phyloP scores from a whole-genome alignment of 2,888 invertebrate genomes.

The Zelleria hepariella region DNA sequence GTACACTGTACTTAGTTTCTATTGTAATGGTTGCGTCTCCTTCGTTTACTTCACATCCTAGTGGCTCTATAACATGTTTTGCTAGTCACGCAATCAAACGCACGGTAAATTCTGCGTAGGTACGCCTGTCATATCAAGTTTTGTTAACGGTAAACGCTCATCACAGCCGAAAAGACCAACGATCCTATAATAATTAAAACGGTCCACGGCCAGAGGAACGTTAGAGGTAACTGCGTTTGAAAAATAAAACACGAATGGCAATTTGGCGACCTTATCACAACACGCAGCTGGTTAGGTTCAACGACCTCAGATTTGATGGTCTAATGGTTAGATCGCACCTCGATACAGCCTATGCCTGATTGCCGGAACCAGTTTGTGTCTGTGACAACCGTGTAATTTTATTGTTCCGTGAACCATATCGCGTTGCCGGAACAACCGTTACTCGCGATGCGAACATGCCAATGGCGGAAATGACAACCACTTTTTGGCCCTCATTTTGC shows the following conservation, averaged over 20 bases:
- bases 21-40: background rate
- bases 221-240: slow-evolving; percentile 52
- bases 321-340: slow-evolving; percentile 26
- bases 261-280: slow-evolving; percentile 63
- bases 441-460: slow-evolving; percentile 52
- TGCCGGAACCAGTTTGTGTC: slow-evolving; percentile 32
- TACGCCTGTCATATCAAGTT: slow-evolving; percentile 56
- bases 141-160: slow-evolving; percentile 57
- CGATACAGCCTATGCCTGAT: slow-evolving; percentile 27
- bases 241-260: slow-evolving; percentile 44
- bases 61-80: too few species aligned
- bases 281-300: slow-evolving; percentile 34
- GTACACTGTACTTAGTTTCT: background rate
- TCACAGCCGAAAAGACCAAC: slow-evolving; percentile 43
- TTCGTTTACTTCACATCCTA: background rate
- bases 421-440: slow-evolving; percentile 54
- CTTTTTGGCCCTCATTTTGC: slow-evolving; percentile 22
- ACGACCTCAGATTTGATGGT: slow-evolving; percentile 35
- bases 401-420: slow-evolving; percentile 64
- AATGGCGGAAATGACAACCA: slow-evolving; percentile 42
- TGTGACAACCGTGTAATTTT: slow-evolving; percentile 45
- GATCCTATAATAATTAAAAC: slow-evolving; percentile 62
- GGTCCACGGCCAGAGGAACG: slow-evolving; percentile 43
- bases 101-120: slow-evolving; percentile 10
- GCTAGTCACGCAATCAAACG: background rate